Percentiles rank a stretch among this genome's conserved stretches.
These are phyloP conservation scores for Fregata magnificens DNA, from an alignment of 2,113 vertebrate species.

Conservation along the genomic window DNA sequence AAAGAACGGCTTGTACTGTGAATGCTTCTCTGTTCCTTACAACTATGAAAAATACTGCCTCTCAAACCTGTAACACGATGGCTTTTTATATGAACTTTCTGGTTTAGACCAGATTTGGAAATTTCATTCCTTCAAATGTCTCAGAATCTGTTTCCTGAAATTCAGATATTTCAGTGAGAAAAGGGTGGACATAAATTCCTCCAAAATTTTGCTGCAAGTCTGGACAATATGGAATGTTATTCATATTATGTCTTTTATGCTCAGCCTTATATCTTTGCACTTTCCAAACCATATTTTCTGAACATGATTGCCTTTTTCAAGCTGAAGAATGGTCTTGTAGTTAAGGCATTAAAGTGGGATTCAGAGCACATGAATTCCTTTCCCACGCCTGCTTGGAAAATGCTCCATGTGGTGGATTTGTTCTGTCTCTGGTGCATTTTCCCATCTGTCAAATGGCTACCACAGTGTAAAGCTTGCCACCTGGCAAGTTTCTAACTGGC, in stretches of 20 bases:
- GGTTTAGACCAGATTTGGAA: neutral
- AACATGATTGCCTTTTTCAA: neutral
- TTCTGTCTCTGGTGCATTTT: neutral
- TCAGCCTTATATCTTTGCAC: neutral
- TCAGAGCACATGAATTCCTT: neutral
- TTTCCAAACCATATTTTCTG: neutral
- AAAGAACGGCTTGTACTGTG: neutral
- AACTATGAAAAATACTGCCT: neutral
- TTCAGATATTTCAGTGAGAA: neutral
- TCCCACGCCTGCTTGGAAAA: neutral
- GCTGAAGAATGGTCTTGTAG: neutral
- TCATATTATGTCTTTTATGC: neutral
- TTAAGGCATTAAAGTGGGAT: neutral
- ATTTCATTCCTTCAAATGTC: neutral
- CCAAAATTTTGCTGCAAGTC: neutral
- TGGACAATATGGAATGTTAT: neutral
- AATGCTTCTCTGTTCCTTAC: neutral
- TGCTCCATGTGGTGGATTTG: neutral
- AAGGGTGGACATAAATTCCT: neutral
- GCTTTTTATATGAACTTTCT: neutral
- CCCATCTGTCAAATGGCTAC: neutral
- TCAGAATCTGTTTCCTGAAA: neutral
- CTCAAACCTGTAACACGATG: neutral
- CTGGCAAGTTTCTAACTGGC: neutral
- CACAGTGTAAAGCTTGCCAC: neutral